Percentiles rank a stretch among this genome's conserved stretches.
phyloP scores from a whole-genome alignment of 2,797 vertebrate genomes.

The Otus scops region DNA sequence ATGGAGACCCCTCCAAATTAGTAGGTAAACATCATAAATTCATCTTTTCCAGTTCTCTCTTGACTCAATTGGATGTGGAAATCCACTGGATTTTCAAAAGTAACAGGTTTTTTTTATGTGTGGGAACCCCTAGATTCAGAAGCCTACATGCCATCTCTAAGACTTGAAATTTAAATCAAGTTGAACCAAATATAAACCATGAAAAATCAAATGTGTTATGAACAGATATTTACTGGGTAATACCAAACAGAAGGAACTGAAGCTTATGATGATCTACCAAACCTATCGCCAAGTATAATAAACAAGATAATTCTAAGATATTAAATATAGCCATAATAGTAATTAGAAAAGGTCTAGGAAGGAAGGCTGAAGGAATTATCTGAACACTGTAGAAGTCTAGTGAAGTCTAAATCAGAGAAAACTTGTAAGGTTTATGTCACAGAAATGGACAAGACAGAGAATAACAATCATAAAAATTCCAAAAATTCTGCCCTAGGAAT shows the following conservation, averaged over 20 bases:
- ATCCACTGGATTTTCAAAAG: not conserved
- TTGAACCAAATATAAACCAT: not conserved
- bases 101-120: not conserved
- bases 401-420: constrained; percentile 42
- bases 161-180: not conserved
- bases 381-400: not conserved
- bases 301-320: not conserved
- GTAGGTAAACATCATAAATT: not conserved
- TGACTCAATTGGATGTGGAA: not conserved
- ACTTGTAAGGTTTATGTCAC: constrained; percentile 14
- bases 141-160: not conserved
- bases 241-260: not conserved
- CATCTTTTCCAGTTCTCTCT: not conserved
- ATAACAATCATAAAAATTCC: constrained; percentile 42
- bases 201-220: not conserved
- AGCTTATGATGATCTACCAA: not conserved
- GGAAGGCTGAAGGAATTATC: constrained; percentile 27
- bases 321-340: not conserved
- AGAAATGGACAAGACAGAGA: constrained; percentile 30
- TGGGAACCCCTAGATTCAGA: not conserved
- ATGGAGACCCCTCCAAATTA: not conserved
- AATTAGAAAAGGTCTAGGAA: not conserved
- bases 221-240: not conserved
- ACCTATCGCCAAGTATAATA: not conserved
- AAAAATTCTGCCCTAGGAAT: not conserved